Conservation (phyloP, 1,140 invertebrate genomes). For the Zaprionus davidi region DNA sequence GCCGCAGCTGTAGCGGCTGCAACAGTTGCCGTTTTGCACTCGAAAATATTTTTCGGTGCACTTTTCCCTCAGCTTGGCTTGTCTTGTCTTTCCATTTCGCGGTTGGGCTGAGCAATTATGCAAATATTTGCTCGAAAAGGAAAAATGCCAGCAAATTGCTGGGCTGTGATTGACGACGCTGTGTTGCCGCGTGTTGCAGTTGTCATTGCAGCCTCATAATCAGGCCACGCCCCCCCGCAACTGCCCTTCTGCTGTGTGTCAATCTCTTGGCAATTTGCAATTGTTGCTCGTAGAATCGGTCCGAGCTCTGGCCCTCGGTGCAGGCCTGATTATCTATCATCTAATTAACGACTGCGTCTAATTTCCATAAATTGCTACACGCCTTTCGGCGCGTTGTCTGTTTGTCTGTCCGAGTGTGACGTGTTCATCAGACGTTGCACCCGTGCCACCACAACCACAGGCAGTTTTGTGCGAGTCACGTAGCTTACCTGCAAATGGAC, state of each 20-base stretch:
- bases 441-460: conserved; percentile 17
- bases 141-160: conserved; percentile 75
- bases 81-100: conserved; percentile 23
- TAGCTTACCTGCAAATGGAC: conserved; percentile 20
- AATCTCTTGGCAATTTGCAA: conserved; percentile 2
- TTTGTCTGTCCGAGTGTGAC: conserved; percentile 65
- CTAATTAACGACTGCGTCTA: conserved; percentile 49
- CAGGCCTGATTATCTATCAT: conserved; percentile 37
- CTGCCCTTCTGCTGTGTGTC: neutral
- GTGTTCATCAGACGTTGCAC: conserved; percentile 80
- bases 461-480: conserved; percentile 57
- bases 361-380: conserved; percentile 59
- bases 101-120: conserved; percentile 63
- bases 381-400: conserved; percentile 42
- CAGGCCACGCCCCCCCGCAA: too few relatives aligned
- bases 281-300: conserved; percentile 16
- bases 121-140: conserved; percentile 72
- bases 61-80: conserved; percentile 49
- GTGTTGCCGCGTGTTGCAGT: conserved; percentile 35
- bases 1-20: conserved; percentile 43
- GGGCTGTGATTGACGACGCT: conserved; percentile 69
- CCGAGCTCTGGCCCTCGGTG: neutral
- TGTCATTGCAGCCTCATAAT: conserved; percentile 6
- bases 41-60: conserved; percentile 55
- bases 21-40: conserved; percentile 34